Base-by-base conservation (phyloP, 2,888 invertebrate species). In the Magallana nippona region DNA sequence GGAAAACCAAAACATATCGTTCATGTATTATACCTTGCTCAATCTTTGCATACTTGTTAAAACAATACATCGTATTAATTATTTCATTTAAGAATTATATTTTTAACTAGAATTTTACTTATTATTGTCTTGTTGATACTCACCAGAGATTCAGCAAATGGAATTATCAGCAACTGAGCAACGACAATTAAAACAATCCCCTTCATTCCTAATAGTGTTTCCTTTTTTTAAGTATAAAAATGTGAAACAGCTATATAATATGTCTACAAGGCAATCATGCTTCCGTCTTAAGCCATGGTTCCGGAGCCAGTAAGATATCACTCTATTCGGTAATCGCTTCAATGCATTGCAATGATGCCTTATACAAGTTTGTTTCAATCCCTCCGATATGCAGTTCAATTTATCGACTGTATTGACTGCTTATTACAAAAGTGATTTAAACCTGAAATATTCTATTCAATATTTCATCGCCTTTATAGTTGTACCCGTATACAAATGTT, bases 361-460 rank as follows among this genome's bases (percentile, higher is more conserved):
- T 8, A 8, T 44, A 5, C 44, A 44, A 44, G 44, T 63, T 27
- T 63, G 63, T 63, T 63, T 63, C 63, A 22, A 13, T 63, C 63
- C 32, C 27, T 27, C 27, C 63, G 11, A 22, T 11, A 11, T 22
- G 63, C 15, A 13, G 22, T 63, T 63, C 60, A 60, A 15, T 19
- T 8, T 44, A 44, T 44, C 44, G 44, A 44, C 44, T 8, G 44
- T 17, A 60, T 60, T 60, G 60, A 17, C 19, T n/a, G 60, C 17
- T 8, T 63, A 63, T 27, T 44, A 22, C 63, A 22, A 63, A 27
- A 11, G 22, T 27, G 27, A 63, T 63, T 63, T 63, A 63, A 63
- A 63, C 22, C 22, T 63, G 27, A 63, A 63, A 63, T 22, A 63
- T 27, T 22, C 63, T 63, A 27, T 63, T 63, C 63, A 63, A 22